Conservation (phyloP, 2,888 invertebrate species). For the Dysmachus trigonus region DNA sequence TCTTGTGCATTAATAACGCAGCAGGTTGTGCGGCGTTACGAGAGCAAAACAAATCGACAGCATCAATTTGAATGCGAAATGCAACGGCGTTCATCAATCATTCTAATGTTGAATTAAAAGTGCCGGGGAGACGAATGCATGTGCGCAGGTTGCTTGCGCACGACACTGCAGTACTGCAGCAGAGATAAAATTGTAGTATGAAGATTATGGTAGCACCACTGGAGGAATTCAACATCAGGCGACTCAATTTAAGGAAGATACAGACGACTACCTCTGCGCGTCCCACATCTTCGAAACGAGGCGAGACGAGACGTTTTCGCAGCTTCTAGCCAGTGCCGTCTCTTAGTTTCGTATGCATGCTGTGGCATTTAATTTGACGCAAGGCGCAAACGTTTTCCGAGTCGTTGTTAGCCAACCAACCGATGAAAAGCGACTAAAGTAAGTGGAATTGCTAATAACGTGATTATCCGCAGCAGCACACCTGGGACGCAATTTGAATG, state of each 20-base stretch:
- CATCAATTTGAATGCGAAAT: conserved; percentile 33
- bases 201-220: background rate
- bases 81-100: conserved; percentile 31
- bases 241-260: conserved; percentile 27
- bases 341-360: background rate
- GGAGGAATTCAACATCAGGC: background rate
- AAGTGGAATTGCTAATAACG: conserved; percentile 35
- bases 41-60: conserved; percentile 23
- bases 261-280: background rate
- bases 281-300: background rate
- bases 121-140: conserved; percentile 12
- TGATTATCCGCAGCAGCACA: conserved; percentile 17
- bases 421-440: background rate
- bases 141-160: background rate
- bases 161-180: background rate
- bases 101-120: background rate
- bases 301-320: background rate
- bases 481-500: conserved; percentile 27
- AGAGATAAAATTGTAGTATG: background rate
- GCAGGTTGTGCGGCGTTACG: background rate
- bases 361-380: conserved; percentile 25
- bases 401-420: conserved; percentile 13
- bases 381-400: background rate
- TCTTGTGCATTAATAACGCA: conserved; percentile 30
- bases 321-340: background rate